Evolutionary conservation across 1,140 invertebrate genomes (phyloP).

Genomic region (Trichonephila clavata): DNA sequence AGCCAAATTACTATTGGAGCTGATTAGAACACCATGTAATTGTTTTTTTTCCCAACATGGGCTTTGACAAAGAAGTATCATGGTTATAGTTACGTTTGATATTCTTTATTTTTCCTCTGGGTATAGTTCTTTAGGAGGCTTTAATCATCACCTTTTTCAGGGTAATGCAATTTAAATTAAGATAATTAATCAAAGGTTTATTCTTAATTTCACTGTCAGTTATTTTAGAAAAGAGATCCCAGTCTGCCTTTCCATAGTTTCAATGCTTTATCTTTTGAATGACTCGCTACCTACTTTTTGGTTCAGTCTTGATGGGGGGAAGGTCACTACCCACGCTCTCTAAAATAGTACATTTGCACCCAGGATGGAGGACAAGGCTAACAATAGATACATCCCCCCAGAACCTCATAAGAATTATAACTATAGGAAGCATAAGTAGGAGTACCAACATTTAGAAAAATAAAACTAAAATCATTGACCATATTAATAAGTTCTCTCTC

Average conservation of each 20-base stretch:
- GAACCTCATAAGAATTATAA: neutral
- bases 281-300: neutral
- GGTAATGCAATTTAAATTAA: neutral
- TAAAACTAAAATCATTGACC: neutral
- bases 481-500: neutral
- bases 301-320: constrained; percentile 4
- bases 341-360: neutral
- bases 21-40: neutral
- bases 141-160: constrained; percentile 7
- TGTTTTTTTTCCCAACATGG: neutral
- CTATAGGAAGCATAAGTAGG: neutral
- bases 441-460: constrained; percentile 32
- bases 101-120: neutral
- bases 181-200: neutral
- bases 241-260: constrained; percentile 20
- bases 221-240: neutral
- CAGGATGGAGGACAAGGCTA: neutral
- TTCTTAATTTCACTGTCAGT: neutral
- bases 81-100: neutral
- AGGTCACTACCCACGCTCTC: neutral
- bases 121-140: neutral
- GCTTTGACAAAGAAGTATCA: neutral
- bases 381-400: constrained; percentile 16
- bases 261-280: neutral
- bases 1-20: neutral